A percentile compares a stretch with the other conserved stretches of the same genome.
Evolutionary conservation across 1,140 invertebrate genomes (phyloP).

Genomic region (Plodia interpunctella): DNA sequence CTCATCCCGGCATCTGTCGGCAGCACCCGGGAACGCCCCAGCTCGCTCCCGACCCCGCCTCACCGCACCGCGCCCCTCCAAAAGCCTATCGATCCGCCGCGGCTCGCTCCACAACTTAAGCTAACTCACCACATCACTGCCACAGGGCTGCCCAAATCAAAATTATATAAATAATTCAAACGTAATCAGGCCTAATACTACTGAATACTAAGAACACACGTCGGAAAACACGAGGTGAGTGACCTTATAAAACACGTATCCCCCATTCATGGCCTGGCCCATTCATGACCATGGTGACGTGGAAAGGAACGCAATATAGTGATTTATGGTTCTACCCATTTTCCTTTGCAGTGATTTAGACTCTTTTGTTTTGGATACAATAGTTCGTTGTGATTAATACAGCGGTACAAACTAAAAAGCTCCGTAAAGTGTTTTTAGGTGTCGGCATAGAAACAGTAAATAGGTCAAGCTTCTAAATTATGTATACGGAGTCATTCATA

Average conservation of each 20-base stretch:
- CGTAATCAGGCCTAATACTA: conserved; percentile 34
- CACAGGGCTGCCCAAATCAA: conserved; percentile 37
- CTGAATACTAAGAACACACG: conserved; percentile 14
- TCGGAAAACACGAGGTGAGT: conserved; percentile 35
- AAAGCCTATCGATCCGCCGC: conserved; percentile 59
- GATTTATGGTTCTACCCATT: conserved; percentile 20
- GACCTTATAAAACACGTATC: conserved; percentile 13
- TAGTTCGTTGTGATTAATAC: neutral
- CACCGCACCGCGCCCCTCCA: conserved; percentile 26
- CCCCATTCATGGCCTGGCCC: conserved; percentile 28
- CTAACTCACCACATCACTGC: conserved; percentile 53
- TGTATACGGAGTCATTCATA: neutral
- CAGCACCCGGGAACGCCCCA: conserved; percentile 30
- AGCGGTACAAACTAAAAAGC: neutral
- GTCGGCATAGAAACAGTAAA: conserved; percentile 2
- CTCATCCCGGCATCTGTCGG: conserved; percentile 53
- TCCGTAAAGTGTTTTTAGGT: neutral
- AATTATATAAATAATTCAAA: conserved; percentile 32
- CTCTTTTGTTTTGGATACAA: neutral
- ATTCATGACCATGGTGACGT: conserved; percentile 43
- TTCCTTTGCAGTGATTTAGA: conserved; percentile 1
- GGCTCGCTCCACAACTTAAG: conserved; percentile 54
- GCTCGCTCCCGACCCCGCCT: conserved; percentile 22
- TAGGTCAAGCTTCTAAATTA: conserved; percentile 5
- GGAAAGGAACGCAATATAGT: conserved; percentile 28